Evolutionary conservation across 2,113 vertebrate species (phyloP), one percentile per base, ranked within the genome.

Genomic region (Macquaria australasica): DNA sequence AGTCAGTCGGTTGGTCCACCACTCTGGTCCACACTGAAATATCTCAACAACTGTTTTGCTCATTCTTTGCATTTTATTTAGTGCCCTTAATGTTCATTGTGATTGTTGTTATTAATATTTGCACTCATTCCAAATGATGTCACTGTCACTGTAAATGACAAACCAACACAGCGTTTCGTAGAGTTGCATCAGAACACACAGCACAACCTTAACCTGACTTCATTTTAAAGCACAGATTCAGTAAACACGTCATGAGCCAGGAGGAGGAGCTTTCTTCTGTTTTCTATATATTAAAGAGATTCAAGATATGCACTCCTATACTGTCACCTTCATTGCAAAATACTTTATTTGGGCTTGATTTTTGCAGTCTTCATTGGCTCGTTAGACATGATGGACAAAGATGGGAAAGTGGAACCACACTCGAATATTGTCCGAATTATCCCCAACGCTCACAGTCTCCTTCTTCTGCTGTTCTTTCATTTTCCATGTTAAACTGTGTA

Each of bases 401-500:
- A 72, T 34, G 58, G 43, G 41, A 71, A 58, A 64, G 71, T 50
- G 34, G 16, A 73, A n/a, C 15, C 56, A n/a, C 0, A 8, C 25
- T 31, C 5, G 25, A 12, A 48, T 78, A 77, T 34, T 37, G 39
- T 62, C 41, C 0, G 21, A 82, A 74, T 67, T 18, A 67, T 60
- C 43, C 12, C 15, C 9, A 9, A 64, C 67, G n/a, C 51, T 45
- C 45, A 73, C 63, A 16, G 23, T 58, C 6, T 45, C 69, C 37
- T 62, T 60, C 10, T 3, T 50, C 45, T 14, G 20, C 41, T 14
- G 21, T 11, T 18, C 60, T 31, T 66, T 87, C 43, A n/a, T 55
- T 68, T 55, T n/a, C 55, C 25, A 4, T 41, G 53, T 73, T 79
- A 48, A 82, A 82, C 15, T 25, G 20, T 70, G 56, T 78, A 78